Evolutionary conservation across 2,888 invertebrate genomes (phyloP).

Genomic region (Marasmarcha lunaedactyla): DNA sequence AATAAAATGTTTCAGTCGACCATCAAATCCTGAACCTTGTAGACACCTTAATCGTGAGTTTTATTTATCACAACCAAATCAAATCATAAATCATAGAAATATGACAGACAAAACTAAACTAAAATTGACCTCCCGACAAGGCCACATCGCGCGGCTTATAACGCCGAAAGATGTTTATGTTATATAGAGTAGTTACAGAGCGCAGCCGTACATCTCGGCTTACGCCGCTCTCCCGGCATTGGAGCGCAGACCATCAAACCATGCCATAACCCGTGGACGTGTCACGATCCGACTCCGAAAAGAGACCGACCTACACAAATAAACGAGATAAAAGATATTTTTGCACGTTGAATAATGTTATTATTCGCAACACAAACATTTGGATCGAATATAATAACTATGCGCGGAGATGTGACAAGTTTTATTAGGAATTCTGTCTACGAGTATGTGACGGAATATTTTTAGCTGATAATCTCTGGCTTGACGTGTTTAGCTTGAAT

Average conservation of each 20-base stretch:
- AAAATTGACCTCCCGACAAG: slow-evolving; percentile 37
- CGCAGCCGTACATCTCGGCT: slow-evolving; percentile 65
- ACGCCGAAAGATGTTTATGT: slow-evolving; percentile 65
- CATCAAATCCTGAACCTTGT: too few relatives aligned
- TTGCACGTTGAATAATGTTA: slow-evolving; percentile 50
- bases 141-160: slow-evolving; percentile 51
- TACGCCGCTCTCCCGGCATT: slow-evolving; percentile 63
- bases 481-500: too few relatives aligned
- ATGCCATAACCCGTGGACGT: slow-evolving; percentile 66
- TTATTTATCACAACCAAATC: too few relatives aligned
- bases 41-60: too few relatives aligned
- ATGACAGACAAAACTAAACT: too few relatives aligned
- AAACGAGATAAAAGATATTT: slow-evolving; percentile 39
- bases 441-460: slow-evolving; percentile 5
- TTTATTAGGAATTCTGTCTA: slow-evolving; percentile 10
- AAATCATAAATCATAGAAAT: too few relatives aligned
- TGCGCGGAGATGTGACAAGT: slow-evolving; percentile 24
- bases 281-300: slow-evolving; percentile 41
- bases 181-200: slow-evolving; percentile 68
- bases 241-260: slow-evolving; percentile 71
- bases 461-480: background rate
- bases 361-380: slow-evolving; percentile 56
- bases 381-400: slow-evolving; percentile 30
- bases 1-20: too few relatives aligned
- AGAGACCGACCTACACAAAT: slow-evolving; percentile 37